A percentile compares a stretch with the other conserved stretches of the same genome.
phyloP scores from a whole-genome alignment of 2,113 vertebrate genomes.

The Proterorhinus semilunaris region DNA sequence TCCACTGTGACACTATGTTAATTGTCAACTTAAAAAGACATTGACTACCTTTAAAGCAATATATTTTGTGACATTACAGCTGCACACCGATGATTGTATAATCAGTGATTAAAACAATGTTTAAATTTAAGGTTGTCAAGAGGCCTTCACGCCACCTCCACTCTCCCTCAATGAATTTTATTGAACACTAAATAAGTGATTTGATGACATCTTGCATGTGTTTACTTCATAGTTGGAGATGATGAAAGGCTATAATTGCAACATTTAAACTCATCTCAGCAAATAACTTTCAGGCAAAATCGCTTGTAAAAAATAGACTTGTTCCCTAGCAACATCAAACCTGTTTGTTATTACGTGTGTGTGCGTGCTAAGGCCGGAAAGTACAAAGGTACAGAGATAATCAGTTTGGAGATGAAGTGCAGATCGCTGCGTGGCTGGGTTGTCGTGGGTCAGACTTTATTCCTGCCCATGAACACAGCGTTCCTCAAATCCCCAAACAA shows the following conservation, averaged over 20 bases:
- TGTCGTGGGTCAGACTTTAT: conserved; percentile 24
- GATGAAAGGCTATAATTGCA: conserved; percentile 42
- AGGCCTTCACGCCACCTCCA: conserved; percentile 18
- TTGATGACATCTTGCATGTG: conserved; percentile 36
- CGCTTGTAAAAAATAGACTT: conserved; percentile 53
- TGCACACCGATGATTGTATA: conserved; percentile 28
- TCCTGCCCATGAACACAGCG: conserved; percentile 17
- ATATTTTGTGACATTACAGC: no score
- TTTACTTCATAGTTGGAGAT: conserved; percentile 31
- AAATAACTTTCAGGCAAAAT: conserved; percentile 69
- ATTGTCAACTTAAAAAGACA: no score
- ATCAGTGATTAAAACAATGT: conserved; percentile 24
- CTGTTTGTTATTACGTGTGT: conserved; percentile 58
- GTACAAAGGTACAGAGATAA: conserved; percentile 28
- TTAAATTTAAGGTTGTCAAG: conserved; percentile 35
- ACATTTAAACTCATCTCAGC: conserved; percentile 49
- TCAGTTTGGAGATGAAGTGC: conserved; percentile 3
- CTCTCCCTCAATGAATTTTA: conserved; percentile 20
- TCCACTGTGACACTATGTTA: no score
- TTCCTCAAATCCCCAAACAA: conserved; percentile 17
- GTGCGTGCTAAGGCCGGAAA: conserved; percentile 17
- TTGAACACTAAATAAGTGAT: conserved; percentile 19
- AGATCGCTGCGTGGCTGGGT: conserved; percentile 19
- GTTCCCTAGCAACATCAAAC: conserved; percentile 81
- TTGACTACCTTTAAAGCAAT: not conserved